A percentile compares a stretch with the other conserved stretches of the same genome.
These are phyloP conservation scores for Aselliscus stoliczkanus DNA, from an alignment of 2,797 vertebrate genomes.

Conservation along the genomic window DNA sequence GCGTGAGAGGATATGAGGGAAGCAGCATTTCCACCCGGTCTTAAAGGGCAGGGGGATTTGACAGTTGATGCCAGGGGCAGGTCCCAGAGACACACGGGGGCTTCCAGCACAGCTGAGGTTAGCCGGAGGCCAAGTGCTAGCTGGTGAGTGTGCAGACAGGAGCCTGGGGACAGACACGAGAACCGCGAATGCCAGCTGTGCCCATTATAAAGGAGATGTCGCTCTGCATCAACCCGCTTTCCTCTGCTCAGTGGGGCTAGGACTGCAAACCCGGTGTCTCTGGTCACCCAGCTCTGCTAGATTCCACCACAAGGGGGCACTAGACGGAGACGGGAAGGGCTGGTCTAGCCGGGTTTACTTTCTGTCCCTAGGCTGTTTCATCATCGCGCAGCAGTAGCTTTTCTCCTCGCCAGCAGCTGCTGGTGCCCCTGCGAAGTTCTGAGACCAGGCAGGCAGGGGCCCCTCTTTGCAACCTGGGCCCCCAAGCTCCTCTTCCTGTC, in stretches of 20 bases:
- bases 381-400: neutral
- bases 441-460: neutral
- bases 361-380: neutral
- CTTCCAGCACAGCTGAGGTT: neutral
- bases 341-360: neutral
- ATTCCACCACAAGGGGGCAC: neutral
- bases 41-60: neutral
- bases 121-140: neutral
- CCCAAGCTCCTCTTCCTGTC: neutral
- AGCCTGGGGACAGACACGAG: neutral
- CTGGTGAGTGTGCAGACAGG: neutral
- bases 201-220: neutral
- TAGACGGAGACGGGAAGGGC: neutral
- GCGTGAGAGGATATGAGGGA: fast-evolving
- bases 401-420: neutral
- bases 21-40: neutral
- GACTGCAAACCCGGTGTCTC: neutral
- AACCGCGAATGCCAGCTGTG: neutral
- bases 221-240: neutral
- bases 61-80: neutral
- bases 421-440: neutral
- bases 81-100: neutral
- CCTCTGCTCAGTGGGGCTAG: neutral
- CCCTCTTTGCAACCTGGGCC: neutral
- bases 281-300: neutral